Percentiles rank a stretch among this genome's conserved stretches.
These are phyloP conservation scores for Epistrophe grossulariae DNA, from an alignment of 2,888 invertebrate species.

Conservation along the genomic window DNA sequence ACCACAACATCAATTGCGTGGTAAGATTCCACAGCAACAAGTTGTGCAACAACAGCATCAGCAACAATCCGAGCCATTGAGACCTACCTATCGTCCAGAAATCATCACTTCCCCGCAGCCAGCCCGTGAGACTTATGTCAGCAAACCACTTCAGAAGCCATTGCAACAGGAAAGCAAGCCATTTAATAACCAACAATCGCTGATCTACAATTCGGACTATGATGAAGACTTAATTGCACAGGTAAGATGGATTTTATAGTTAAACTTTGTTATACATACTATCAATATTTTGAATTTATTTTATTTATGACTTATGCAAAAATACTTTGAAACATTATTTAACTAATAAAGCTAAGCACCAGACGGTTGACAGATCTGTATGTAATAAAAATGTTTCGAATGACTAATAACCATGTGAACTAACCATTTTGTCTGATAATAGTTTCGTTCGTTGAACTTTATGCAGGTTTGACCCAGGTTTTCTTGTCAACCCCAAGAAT, in stretches of 20 bases:
- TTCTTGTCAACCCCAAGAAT: no score
- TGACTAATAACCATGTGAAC: no score
- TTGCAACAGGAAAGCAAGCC: conserved; percentile 78
- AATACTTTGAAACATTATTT: no score
- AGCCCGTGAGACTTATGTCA: conserved; percentile 83
- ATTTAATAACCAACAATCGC: conserved; percentile 83
- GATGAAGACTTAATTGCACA: conserved; percentile 87
- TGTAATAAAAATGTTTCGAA: no score
- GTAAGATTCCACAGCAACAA: conserved; percentile 76
- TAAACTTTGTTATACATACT: not conserved
- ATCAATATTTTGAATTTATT: no score
- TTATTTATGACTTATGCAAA: not conserved
- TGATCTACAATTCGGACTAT: conserved; percentile 86
- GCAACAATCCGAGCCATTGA: conserved; percentile 67
- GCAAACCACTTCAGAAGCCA: conserved; percentile 77
- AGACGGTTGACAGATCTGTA: no score
- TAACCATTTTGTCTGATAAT: no score
- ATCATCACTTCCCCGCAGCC: conserved; percentile 83
- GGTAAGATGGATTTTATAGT: conserved; percentile 81
- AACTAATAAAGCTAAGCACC: no score
- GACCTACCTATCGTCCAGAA: conserved; percentile 83
- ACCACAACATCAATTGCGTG: conserved; percentile 76
- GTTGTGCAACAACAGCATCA: conserved; percentile 66
- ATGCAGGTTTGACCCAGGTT: no score
- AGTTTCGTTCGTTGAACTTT: no score